phyloP scores from a whole-genome alignment of 2,888 invertebrate genomes.

The Cantharis nigra region DNA sequence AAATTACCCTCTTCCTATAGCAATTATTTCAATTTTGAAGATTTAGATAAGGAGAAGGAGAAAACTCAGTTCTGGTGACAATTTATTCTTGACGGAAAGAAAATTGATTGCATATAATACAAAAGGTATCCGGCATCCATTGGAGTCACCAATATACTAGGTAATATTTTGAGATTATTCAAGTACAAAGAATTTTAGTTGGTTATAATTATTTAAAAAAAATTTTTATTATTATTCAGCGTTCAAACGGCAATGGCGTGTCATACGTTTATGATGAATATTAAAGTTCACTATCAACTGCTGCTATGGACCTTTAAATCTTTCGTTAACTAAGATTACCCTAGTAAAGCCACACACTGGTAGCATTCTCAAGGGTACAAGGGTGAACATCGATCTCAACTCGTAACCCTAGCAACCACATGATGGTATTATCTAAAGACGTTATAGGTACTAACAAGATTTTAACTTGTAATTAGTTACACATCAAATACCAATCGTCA shows the following conservation, averaged over 20 bases:
- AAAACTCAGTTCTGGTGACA: too few species aligned
- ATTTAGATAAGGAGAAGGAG: too few species aligned
- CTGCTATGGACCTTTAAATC: slow-evolving; percentile 28
- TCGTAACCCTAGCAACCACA: slow-evolving; percentile 50
- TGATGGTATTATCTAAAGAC: slow-evolving; percentile 51
- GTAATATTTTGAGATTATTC: too few species aligned
- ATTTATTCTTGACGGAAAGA: too few species aligned
- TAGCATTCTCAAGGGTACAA: slow-evolving; percentile 33
- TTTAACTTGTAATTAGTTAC: slow-evolving; percentile 35
- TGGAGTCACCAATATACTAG: too few species aligned
- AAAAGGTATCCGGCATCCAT: too few species aligned
- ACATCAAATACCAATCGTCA: neutral
- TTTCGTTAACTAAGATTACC: slow-evolving; percentile 34
- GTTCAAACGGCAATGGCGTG: neutral
- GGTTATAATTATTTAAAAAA: neutral
- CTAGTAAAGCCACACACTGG: slow-evolving; percentile 30
- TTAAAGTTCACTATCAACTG: neutral
- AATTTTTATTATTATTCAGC: too few species aligned
- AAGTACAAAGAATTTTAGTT: neutral
- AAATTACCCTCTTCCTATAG: neutral
- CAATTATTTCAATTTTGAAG: neutral
- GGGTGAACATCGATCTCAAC: slow-evolving; percentile 50
- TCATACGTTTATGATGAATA: neutral
- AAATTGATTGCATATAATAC: too few species aligned
- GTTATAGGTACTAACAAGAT: slow-evolving; percentile 46